A percentile compares a stretch with the other conserved stretches of the same genome.
These are phyloP conservation scores for Aurelia aurita DNA, from an alignment of 30 jellyfish, hydroid and myxozoan species.

Conservation along the genomic window DNA sequence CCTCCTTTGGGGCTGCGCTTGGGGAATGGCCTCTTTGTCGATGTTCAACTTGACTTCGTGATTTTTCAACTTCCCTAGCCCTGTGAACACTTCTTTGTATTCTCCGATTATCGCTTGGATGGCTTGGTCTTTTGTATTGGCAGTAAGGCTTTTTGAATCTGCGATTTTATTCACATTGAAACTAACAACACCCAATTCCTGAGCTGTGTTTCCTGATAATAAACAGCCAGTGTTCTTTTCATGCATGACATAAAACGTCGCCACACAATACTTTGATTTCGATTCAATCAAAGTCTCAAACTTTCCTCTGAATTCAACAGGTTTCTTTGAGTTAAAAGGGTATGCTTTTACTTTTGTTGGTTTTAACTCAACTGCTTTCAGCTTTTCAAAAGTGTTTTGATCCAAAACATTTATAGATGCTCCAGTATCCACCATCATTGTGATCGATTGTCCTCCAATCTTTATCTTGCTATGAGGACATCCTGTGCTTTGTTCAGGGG, in stretches of 20 bases:
- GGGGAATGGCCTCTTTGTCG: too few relatives aligned
- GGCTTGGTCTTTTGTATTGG: too few relatives aligned
- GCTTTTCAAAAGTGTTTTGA: conserved; percentile 11
- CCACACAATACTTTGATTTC: not conserved
- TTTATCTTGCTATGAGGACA: not conserved
- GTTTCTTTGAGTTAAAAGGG: too few relatives aligned
- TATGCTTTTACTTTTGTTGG: too few relatives aligned
- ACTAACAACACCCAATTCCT: conserved; percentile 5
- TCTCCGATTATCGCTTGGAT: too few relatives aligned
- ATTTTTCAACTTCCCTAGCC: too few relatives aligned
- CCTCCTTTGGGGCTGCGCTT: too few relatives aligned
- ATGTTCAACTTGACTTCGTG: too few relatives aligned
- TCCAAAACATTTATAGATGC: conserved; percentile 29
- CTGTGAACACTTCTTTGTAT: too few relatives aligned
- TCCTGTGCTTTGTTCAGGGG: not conserved
- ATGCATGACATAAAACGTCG: conserved; percentile 17
- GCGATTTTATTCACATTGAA: conserved; percentile 17
- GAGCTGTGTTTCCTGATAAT: conserved; percentile 14
- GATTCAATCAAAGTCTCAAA: conserved; percentile 15
- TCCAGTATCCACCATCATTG: conserved; percentile 18
- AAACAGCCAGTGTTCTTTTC: conserved; percentile 3
- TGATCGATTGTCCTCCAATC: conserved; percentile 6
- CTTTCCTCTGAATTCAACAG: not conserved
- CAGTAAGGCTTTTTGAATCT: not conserved
- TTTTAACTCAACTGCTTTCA: not conserved